phyloP scores from a whole-genome alignment of 2,888 invertebrate genomes.

The Nowickia ferox region DNA sequence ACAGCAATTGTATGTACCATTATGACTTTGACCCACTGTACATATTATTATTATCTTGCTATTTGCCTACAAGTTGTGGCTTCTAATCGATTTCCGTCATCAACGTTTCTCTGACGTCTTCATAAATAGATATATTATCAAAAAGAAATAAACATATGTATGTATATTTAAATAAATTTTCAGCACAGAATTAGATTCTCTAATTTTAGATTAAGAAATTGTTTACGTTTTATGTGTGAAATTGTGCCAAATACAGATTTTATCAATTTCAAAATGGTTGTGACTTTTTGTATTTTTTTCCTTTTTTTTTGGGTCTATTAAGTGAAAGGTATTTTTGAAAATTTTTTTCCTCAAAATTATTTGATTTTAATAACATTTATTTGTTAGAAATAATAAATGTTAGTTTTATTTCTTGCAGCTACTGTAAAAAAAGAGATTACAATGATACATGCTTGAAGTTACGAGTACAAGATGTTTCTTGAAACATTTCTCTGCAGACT shows the following conservation, averaged over 20 bases:
- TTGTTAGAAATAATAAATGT: no score
- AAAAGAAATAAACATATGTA: background rate
- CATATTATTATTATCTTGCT: background rate
- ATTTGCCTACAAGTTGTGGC: constrained; percentile 25
- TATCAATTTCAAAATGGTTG: background rate
- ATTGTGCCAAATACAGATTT: constrained; percentile 45
- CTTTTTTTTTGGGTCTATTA: background rate
- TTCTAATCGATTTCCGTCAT: constrained; percentile 48
- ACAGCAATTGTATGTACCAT: background rate
- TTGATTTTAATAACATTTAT: no score
- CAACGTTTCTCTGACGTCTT: constrained; percentile 53
- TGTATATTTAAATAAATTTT: background rate
- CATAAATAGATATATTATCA: constrained; percentile 29
- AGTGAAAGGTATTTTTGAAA: background rate
- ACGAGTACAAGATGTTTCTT: no score
- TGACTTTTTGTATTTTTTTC: background rate
- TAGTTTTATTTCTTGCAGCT: no score
- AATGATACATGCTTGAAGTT: no score
- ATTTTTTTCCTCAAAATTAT: no score
- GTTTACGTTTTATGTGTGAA: constrained; percentile 43
- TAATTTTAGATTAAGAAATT: constrained; percentile 40
- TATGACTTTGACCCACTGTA: background rate
- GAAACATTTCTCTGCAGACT: no score
- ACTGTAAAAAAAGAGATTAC: no score
- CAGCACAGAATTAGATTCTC: constrained; percentile 30